Base-by-base conservation (phyloP, 2,888 invertebrate genomes). In the Drosophila borborema region DNA sequence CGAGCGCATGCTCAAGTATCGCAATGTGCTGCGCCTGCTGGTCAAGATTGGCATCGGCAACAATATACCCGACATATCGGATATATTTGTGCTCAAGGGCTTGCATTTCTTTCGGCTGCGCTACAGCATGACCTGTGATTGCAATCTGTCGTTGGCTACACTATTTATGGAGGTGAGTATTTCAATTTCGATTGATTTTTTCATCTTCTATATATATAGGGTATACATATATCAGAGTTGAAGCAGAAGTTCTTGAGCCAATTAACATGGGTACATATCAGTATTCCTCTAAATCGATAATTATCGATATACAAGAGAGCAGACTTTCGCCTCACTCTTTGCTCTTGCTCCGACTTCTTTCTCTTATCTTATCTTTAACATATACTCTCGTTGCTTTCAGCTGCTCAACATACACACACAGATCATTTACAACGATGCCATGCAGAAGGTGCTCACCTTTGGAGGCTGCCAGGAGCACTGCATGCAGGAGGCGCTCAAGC, bases 1-100 rank as follows among this genome's bases (percentile, higher is more conserved):
- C 20, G 83, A 83, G 8, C 67, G 81, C 12, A 72, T 83, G 81
- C 40, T 78, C 41, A 86, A 86, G 20, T 83, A 82, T 56, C 81
- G 86, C 43, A 73, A 83, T 61, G 82, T 68, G 2, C 23, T 82
- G 31, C 83, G 86, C 3, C 54, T 82, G 59, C 65, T 82, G n/a
- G 49, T 81, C 4, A 83, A 78, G 45, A 72, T 82, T 28, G 83
- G 82, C 40, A 64, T 78, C 1, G 75, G 71, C 46, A 77, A 82
- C 34, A 73, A 82, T 45, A 66, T 86, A 38, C 70, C 72, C 8
- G 78, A 82, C 18, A 56, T 86, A 2, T 73, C 81, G 3, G 83
- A 86, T 23, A 75, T 83, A 45, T 82, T 86, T 16, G 78, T 82
- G 2, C 51, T 82, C 2, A 82, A 82, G 54, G 82, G 82, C 0